A percentile compares a stretch with the other conserved stretches of the same genome.
Conservation (phyloP, 2,797 vertebrate genomes). For the Gephyroberyx darwinii region DNA sequence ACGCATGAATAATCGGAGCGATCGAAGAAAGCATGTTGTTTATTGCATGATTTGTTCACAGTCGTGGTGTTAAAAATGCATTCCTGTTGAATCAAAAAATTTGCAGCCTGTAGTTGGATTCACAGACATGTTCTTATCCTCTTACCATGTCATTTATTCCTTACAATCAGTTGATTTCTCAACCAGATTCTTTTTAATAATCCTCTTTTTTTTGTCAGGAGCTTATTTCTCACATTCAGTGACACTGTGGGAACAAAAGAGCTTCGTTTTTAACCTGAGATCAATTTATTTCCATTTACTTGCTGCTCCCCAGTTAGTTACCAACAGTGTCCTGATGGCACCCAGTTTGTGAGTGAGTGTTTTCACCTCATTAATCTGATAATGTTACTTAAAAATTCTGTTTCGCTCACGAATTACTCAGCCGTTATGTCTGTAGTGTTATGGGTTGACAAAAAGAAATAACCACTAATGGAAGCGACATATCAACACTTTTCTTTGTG, state of each 20-base stretch:
- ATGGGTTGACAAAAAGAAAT: conserved; percentile 8
- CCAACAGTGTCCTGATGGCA: conserved; percentile 32
- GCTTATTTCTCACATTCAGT: conserved; percentile 22
- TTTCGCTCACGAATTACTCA: conserved; percentile 37
- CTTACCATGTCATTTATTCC: not conserved
- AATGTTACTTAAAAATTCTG: conserved; percentile 35
- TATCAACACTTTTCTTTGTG: not conserved
- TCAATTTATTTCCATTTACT: conserved; percentile 15
- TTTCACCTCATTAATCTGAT: conserved; percentile 37
- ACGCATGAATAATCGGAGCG: conserved; percentile 54
- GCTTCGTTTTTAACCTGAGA: conserved; percentile 22
- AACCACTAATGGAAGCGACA: not conserved
- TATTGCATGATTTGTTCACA: conserved; percentile 25
- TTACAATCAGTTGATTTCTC: conserved; percentile 28
- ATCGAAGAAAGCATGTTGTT: conserved; percentile 28
- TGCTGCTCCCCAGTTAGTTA: conserved; percentile 23
- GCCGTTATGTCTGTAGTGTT: conserved; percentile 31
- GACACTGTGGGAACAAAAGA: not conserved
- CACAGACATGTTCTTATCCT: conserved; percentile 17
- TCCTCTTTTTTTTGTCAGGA: not conserved
- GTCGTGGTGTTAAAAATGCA: conserved; percentile 10
- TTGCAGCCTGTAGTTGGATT: conserved; percentile 24
- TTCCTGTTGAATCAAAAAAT: conserved; percentile 33
- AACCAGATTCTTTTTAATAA: conserved; percentile 34
- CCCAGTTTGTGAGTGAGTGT: conserved; percentile 34